These are phyloP conservation scores for Oxytorus armatus DNA, from an alignment of 2,888 invertebrate genomes.

Conservation along the genomic window DNA sequence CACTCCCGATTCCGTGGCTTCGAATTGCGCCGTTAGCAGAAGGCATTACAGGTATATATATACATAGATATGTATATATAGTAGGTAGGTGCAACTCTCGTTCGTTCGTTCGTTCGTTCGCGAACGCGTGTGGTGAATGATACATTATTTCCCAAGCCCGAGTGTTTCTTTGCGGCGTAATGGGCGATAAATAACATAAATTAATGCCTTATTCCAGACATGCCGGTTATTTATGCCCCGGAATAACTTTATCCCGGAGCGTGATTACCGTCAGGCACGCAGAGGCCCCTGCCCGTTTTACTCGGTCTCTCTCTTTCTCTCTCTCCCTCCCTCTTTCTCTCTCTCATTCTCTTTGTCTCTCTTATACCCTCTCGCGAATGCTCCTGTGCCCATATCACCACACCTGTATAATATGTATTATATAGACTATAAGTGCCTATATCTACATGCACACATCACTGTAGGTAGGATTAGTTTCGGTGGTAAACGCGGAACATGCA, in stretches of 20 bases:
- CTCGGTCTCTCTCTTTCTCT: conserved; percentile 68
- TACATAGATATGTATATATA: conserved; percentile 6
- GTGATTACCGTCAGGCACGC: conserved; percentile 84
- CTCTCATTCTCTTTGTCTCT: conserved; percentile 69
- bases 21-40: conserved; percentile 59
- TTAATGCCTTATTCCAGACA: conserved; percentile 84
- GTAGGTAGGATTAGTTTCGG: conserved; percentile 29
- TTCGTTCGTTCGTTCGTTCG: conserved; percentile 67
- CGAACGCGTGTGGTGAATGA: conserved; percentile 83
- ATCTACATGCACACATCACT: conserved; percentile 4
- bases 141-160: conserved; percentile 83
- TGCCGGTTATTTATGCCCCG: conserved; percentile 83
- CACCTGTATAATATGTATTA: conserved; percentile 32
- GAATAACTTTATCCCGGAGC: conserved; percentile 84
- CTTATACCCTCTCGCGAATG: conserved; percentile 38
- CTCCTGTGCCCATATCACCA: conserved; percentile 54
- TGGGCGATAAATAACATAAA: conserved; percentile 84
- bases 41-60: conserved; percentile 25
- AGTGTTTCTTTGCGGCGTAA: conserved; percentile 83
- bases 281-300: conserved; percentile 73
- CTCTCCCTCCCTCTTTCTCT: conserved; percentile 63
- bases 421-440: conserved; percentile 3
- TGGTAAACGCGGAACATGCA: conserved; percentile 13
- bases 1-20: conserved; percentile 78
- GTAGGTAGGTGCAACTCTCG: conserved; percentile 52